Base-by-base conservation (phyloP, 1,140 invertebrate genomes). In the Augochlora pura region DNA sequence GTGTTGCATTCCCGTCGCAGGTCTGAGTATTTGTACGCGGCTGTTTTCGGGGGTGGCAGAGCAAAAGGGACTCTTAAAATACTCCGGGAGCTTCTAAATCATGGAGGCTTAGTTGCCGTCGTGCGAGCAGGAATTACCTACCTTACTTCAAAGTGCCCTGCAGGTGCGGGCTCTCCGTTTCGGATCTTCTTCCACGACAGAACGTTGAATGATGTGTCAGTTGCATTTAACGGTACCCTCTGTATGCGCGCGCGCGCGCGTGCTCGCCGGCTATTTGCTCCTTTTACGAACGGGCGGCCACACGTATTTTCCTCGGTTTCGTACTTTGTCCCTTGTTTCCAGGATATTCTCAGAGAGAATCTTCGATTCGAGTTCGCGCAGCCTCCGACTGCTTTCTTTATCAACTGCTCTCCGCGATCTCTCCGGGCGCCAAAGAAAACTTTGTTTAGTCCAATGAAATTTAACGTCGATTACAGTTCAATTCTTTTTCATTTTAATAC, bases 61-160 rank as follows among this genome's bases (percentile, higher is more conserved):
- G 74, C 79, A 81, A 90, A 87, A 88, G 87, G 87, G 89, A 92
- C 90, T 93, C 92, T 92, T 92, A 93, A 93, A 93, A 93, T 92
- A 92, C 89, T 91, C 91, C 86, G 87, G 89, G 87, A 92, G 91
- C 91, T 90, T 92, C 92, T 93, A 93, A 93, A 93, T 92, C 92
- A 93, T 90, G 90, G 80, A 88, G 92, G 91, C 90, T 93, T 93
- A 93, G 85, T 87, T 81, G 87, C 84, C 92, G 91, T 92, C 90
- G 88, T 90, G 88, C 88, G 84, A 88, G 89, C 87, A 87, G 90
- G 91, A 91, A 93, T 92, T 93, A 93, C 86, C 88, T 88, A 89
- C 88, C 83, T 91, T 90, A 92, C 92, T 93, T 92, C 91, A 92
- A 93, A 93, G 91, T 91, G 90, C 86, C 90, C 88, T 93, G 92